Conservation (phyloP, 2,113 vertebrate species). For the Camelus dromedarius region DNA sequence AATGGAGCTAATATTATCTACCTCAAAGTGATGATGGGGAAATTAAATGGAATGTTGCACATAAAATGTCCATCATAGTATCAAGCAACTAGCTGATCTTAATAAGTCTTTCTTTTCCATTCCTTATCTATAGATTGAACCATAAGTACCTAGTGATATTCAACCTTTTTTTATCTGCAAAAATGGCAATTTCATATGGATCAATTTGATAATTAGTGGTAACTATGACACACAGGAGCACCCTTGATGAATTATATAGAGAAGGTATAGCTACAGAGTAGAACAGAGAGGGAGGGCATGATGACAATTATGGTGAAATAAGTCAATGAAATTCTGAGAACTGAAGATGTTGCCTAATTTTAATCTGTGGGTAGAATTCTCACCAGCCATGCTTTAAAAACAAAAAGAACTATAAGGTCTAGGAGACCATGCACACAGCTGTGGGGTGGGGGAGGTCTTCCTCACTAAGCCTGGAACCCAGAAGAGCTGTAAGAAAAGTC, state of each 20-base stretch:
- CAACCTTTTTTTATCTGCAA: not conserved
- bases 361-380: not conserved
- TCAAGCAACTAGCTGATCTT: not conserved
- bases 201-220: not conserved
- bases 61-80: not conserved
- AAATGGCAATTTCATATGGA: not conserved
- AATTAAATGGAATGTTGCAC: constrained; percentile 5
- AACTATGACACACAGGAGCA: not conserved
- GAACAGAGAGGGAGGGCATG: not conserved
- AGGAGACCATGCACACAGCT: not conserved
- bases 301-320: constrained; percentile 42
- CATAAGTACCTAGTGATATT: not conserved
- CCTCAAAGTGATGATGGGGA: not conserved
- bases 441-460: not conserved
- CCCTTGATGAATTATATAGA: constrained; percentile 18
- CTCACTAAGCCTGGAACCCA: not conserved
- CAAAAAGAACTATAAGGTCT: not conserved
- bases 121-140: not conserved
- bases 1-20: not conserved
- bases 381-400: constrained; percentile 57
- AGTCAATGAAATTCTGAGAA: constrained; percentile 45
- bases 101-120: not conserved
- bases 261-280: not conserved
- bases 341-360: constrained; percentile 61
- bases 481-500: not conserved